Percentiles rank a stretch among this genome's conserved stretches.
Conservation (phyloP, 2,113 vertebrate species). For the Asarcornis scutulata region DNA sequence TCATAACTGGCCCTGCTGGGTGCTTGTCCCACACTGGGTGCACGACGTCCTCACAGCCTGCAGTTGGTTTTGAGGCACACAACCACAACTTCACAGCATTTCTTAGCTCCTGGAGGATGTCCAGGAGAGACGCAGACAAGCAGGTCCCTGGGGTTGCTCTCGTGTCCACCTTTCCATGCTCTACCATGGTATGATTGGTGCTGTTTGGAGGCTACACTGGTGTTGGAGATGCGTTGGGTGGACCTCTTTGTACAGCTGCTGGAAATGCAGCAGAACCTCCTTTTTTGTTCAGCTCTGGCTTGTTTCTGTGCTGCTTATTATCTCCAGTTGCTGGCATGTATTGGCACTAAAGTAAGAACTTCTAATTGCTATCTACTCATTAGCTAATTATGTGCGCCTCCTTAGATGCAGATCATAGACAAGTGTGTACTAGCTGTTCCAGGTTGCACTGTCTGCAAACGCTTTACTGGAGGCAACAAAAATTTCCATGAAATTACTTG, state of each 20-base stretch:
- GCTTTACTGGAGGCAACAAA: neutral
- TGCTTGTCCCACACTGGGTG: neutral
- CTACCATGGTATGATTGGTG: fast-evolving
- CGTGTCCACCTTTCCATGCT: fast-evolving
- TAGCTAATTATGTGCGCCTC: constrained; percentile 11
- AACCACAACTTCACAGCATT: fast-evolving
- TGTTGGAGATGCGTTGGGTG: neutral
- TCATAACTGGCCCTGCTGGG: neutral
- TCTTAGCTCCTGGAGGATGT: neutral
- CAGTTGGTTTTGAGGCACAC: neutral
- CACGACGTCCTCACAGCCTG: neutral
- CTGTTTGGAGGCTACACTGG: neutral
- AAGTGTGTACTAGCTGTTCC: neutral
- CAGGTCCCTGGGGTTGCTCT: neutral
- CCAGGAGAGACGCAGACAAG: neutral
- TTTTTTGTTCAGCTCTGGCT: neutral
- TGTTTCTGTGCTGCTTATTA: neutral
- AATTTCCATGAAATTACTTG: neutral
- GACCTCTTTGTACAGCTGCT: neutral
- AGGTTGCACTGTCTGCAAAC: neutral
- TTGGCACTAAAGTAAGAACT: neutral
- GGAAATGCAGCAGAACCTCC: neutral
- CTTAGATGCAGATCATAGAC: neutral
- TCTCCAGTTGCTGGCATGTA: neutral
- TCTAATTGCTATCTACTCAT: constrained; percentile 20